Evolutionary conservation across 2,113 vertebrate species (phyloP), one percentile per base, ranked within the genome.

Genomic region (Poecilia latipinna): DNA sequence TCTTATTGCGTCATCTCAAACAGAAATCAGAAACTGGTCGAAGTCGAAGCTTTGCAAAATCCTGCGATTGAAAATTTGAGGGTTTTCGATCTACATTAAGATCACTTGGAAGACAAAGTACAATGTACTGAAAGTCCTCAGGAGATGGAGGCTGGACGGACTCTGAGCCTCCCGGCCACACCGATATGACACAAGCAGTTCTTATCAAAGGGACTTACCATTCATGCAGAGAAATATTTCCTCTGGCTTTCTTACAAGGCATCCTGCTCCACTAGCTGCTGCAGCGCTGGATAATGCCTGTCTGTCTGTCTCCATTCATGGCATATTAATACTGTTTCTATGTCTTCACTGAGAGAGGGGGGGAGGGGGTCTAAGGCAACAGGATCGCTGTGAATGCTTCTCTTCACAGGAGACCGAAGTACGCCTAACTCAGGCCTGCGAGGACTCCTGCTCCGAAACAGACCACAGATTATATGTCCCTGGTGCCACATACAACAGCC

Each of bases 301-400:
- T 91, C 89, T 94, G 90, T 93, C 91, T 88, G 81, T 91, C 79
- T 90, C 82, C 88, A 93, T 93, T 94, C 92, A 93, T 86, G 81
- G 86, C 89, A 93, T 93, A 94, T 94, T 94, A 93, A 94, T 92
- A 93, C 90, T 85, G 88, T 92, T 89, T 83, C 88, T 92, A 86
- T 91, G 89, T 89, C 87, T 88, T 83, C 68, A 67, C 67, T 77
- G 67, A 72, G 65, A 60, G 65, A 74, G 32, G 0, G 32, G 0
- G 4, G 3, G 3, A 3, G 32, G 32, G 32, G 68, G 82, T 68
- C 79, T 37, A 44, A 79, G 83, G 69, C 82, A 78, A 81, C 86
- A 88, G 86, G 77, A 83, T 83, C 83, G 90, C 88, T 86, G 90
- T 94, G 90, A 94, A 94, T 93, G 92, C 82, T 68, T 88, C 89